Evolutionary conservation across 2,113 vertebrate genomes (phyloP).

Genomic region (Equus quagga): DNA sequence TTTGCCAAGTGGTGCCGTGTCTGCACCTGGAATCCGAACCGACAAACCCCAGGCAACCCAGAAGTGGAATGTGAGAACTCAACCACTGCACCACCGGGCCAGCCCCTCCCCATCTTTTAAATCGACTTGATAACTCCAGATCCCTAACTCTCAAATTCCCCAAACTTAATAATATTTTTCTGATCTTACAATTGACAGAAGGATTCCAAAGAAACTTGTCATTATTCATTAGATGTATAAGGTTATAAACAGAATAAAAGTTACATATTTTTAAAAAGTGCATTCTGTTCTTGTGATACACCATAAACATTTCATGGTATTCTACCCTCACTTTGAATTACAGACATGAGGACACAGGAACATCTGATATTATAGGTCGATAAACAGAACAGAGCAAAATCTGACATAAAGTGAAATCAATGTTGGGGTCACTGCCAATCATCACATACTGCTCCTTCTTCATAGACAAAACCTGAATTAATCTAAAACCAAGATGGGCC

Average conservation of each 20-base stretch:
- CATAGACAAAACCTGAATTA: not conserved
- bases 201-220: not conserved
- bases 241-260: not conserved
- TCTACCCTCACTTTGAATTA: not conserved
- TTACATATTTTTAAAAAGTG: not conserved
- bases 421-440: not conserved
- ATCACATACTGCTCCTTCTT: not conserved
- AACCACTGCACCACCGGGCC: too few species aligned
- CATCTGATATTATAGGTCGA: not conserved
- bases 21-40: too few species aligned
- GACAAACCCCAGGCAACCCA: too few species aligned
- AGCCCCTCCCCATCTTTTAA: not conserved
- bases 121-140: not conserved
- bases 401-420: not conserved
- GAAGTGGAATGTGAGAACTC: too few species aligned
- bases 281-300: not conserved
- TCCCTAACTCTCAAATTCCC: not conserved
- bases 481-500: not conserved
- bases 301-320: slow-evolving; percentile 8
- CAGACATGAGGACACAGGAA: not conserved
- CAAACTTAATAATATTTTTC: not conserved
- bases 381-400: slow-evolving; percentile 1
- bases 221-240: not conserved
- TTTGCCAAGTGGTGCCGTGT: too few species aligned
- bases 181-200: not conserved